These are phyloP conservation scores for Lordiphosa andalusiaca DNA, from an alignment of 2,888 invertebrate species.

Conservation along the genomic window DNA sequence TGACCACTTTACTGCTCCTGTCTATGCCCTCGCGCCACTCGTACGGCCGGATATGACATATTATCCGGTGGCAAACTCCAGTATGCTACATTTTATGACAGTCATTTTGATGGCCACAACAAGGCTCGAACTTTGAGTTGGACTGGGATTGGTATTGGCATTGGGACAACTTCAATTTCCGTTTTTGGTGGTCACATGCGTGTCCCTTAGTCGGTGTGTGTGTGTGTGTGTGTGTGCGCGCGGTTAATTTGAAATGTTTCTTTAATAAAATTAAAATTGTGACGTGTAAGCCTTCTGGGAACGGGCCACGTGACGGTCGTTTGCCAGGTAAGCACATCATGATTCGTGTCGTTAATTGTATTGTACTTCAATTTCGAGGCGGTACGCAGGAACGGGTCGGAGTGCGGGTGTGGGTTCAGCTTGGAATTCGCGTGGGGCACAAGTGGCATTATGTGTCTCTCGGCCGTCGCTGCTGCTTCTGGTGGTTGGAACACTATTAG, in stretches of 20 bases:
- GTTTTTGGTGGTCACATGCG: slow-evolving; percentile 36
- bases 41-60: slow-evolving; percentile 32
- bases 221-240: slow-evolving; percentile 25
- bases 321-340: slow-evolving; percentile 78
- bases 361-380: slow-evolving; percentile 64
- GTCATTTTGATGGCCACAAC: slow-evolving; percentile 49
- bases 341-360: slow-evolving; percentile 80
- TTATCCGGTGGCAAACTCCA: slow-evolving; percentile 35
- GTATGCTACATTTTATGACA: slow-evolving; percentile 52
- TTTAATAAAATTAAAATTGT: slow-evolving; percentile 78
- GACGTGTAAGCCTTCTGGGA: slow-evolving; percentile 79
- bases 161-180: slow-evolving; percentile 55
- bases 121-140: not conserved
- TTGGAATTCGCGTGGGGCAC: slow-evolving; percentile 17
- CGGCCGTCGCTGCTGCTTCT: slow-evolving; percentile 11
- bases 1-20: slow-evolving; percentile 25
- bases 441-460: slow-evolving; percentile 34
- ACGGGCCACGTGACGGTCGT: slow-evolving; percentile 79
- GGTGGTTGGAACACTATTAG: slow-evolving; percentile 72
- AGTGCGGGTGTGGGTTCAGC: slow-evolving; percentile 3
- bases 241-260: slow-evolving; percentile 74
- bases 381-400: slow-evolving; percentile 13
- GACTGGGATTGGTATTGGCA: slow-evolving; percentile 15
- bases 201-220: slow-evolving; percentile 9
- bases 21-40: not conserved